Evolutionary conservation across 2,797 vertebrate species (phyloP).

Genomic region (Crax fasciolata): DNA sequence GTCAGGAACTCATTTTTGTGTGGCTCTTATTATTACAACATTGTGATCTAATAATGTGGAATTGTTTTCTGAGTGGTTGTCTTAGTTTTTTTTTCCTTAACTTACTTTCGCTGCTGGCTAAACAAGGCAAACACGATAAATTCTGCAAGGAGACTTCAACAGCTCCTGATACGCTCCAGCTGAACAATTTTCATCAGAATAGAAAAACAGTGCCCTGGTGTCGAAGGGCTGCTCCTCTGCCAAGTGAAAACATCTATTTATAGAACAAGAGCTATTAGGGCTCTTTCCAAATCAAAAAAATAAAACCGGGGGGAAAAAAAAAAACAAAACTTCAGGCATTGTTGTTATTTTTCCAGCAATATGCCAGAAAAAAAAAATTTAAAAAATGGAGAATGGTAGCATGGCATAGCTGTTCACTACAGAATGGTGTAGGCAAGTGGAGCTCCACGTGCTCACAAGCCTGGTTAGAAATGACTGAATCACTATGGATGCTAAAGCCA

Average conservation of each 20-base stretch:
- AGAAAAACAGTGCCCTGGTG: not conserved
- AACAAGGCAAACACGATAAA: not conserved
- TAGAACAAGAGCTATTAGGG: not conserved
- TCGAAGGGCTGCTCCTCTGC: conserved; percentile 14
- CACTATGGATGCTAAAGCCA: accelerated
- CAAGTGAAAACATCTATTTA: conserved; percentile 22
- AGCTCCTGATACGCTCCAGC: not conserved
- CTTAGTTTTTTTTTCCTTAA: not conserved
- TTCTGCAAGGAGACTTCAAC: not conserved
- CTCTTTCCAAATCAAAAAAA: conserved; percentile 47
- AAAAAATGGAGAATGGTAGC: not conserved
- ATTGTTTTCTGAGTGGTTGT: not conserved
- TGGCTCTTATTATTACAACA: not conserved
- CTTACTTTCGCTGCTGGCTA: not conserved
- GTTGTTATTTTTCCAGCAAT: not conserved
- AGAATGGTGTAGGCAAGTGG: not conserved
- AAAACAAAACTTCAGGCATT: not conserved
- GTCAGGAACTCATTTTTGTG: not conserved
- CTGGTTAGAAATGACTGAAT: not conserved
- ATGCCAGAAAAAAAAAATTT: not conserved
- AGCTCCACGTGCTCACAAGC: not conserved
- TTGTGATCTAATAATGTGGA: not conserved
- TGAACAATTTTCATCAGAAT: conserved; percentile 13
- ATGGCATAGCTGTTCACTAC: not conserved
- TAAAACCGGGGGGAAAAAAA: not conserved